Conservation (phyloP, 64 coral and sea anemone species). For the Stichodactyla mertensii region DNA sequence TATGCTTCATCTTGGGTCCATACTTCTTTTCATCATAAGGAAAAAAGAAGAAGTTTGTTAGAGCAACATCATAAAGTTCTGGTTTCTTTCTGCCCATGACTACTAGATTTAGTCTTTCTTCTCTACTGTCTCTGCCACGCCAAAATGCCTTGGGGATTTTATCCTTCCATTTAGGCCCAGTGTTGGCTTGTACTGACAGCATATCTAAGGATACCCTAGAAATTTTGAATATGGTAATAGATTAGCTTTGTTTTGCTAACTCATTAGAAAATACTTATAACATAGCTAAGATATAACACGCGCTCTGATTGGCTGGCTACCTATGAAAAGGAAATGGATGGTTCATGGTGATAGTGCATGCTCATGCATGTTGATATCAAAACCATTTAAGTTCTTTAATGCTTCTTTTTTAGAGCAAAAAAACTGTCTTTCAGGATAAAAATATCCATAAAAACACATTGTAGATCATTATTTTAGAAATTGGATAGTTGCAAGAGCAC, state of each 20-base stretch:
- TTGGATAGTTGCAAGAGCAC: no score
- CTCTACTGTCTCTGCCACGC: slow-evolving; percentile 88
- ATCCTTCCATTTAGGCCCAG: slow-evolving; percentile 82
- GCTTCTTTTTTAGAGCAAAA: no score
- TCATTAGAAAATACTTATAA: background rate
- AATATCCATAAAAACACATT: no score
- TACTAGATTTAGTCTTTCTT: slow-evolving; percentile 89
- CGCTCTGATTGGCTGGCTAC: no score
- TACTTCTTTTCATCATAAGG: slow-evolving; percentile 92
- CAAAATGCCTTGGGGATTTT: slow-evolving; percentile 91
- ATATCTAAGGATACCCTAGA: slow-evolving; percentile 87
- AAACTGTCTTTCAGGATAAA: no score
- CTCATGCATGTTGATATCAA: no score
- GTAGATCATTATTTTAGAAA: no score
- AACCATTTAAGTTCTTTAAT: no score
- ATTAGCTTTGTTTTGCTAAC: background rate
- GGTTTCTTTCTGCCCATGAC: slow-evolving; percentile 87
- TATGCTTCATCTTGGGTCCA: slow-evolving; percentile 84
- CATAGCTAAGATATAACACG: no score
- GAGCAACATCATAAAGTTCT: slow-evolving; percentile 80
- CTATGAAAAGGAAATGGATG: no score
- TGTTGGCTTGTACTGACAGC: slow-evolving; percentile 88
- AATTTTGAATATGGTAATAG: background rate
- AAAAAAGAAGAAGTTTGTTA: slow-evolving; percentile 99
- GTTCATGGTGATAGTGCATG: no score